Evolutionary conservation across 2,797 vertebrate genomes (phyloP), one percentile per base, ranked within the genome.

Genomic region (Rhynchonycteris naso): DNA sequence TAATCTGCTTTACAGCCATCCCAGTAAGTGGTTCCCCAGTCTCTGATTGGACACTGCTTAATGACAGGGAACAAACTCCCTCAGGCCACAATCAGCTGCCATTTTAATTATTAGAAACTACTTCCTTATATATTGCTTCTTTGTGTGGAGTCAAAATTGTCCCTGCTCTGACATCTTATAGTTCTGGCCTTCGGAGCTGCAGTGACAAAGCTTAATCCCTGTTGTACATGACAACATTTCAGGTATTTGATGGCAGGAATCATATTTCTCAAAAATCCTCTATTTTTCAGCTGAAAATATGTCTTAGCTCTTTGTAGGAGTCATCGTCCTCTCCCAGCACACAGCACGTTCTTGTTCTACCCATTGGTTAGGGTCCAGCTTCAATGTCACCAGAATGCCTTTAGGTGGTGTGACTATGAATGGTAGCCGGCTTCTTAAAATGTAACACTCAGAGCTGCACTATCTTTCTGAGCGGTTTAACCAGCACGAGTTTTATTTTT

Each of bases 21-120:
- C 18, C 35, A 66, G 47, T n/a, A 88, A 63, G 58, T 1, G 2
- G 30, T 30, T 72, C 65, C 47, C 43, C 47, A 66, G 33, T 71
- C 68, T 93, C 82, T 47, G 54, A 79, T 14, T 78, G 82, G 79
- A 75, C 26, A 59, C 54, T 26, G 21, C 19, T 79, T 54, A 61
- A 35, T 16, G 72, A 47, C n/a, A 54, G 52, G 50, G 66, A 84
- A 2, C 21, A 18, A 47, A 84, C 33, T 58, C 56, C 33, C 75
- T 47, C 19, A 43, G 18, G 30, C 26, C 43, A 56, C 21, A 59
- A 47, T n/a, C 61, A 95, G 56, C 56, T 90, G 35, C 78, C 56
- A 33, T n/a, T 91, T 95, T 61, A 94, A 91, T 95, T 85, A 88
- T 96, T 95, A 95, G 69, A 90, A 94, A 88, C 0, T 0, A 1